Evolutionary conservation across 2,113 vertebrate genomes (phyloP), one percentile per base, ranked within the genome.

Genomic region (Corapipo altera): DNA sequence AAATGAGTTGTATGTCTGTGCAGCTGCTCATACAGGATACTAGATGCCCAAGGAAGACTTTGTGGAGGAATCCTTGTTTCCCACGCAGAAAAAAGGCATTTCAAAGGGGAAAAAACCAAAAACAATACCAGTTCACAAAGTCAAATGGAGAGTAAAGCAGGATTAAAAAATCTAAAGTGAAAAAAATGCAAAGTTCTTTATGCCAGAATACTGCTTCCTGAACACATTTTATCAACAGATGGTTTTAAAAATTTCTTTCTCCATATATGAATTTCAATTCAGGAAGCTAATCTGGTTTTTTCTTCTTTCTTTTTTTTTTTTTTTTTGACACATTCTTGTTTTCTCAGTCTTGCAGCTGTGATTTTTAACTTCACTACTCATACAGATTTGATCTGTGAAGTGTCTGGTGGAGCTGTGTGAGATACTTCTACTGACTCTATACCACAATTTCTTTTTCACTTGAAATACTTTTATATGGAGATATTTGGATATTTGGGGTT

Each of bases 161-260:
- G 33, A 85, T 79, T 83, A 13, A 74, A 88, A 85, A 88, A 48
- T 57, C 7, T 12, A 7, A 93, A 92, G 27, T 24, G 13, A 55
- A 90, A 82, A 80, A 78, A 49, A 51, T 9, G 11, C 12, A 3
- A 37, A 85, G 6, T 46, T 79, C 55, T 75, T 81, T 41, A 52
- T 78, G 61, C 35, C 89, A 59, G 49, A 79, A 66, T 76, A 55
- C 55, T 86, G 71, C 82, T 94, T 91, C 85, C 82, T 91, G 78
- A 88, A 70, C 78, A 93, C 64, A 76, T 95, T 94, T 91, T 88
- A 85, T 88, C 87, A 91, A 82, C 96, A 95, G 93, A 95, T 95
- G 89, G 95, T 77, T 96, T 88, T 35, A 55, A 89, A 96, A 85
- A 44, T n/a, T 70, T 92, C 18, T 70, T 77, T 88, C 51, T 64